Percentiles rank a stretch among this genome's conserved stretches.
Conservation (phyloP, 2,888 invertebrate species). For the Hesperia comma region DNA sequence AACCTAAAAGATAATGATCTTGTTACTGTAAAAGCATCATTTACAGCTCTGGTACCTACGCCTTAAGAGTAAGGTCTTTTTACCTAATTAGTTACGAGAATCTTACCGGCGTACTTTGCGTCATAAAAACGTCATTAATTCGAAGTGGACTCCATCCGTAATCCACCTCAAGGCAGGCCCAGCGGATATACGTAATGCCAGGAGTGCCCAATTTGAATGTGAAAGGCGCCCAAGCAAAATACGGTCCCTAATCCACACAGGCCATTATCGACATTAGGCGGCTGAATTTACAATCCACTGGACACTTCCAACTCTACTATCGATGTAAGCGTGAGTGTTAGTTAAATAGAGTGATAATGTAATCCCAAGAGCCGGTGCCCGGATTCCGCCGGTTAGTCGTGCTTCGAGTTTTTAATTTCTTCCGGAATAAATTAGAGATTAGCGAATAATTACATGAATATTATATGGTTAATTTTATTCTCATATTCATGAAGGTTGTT, state of each 20-base stretch:
- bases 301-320: slow-evolving; percentile 11
- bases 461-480: too few relatives aligned
- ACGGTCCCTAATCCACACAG: slow-evolving; percentile 28
- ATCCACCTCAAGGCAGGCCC: slow-evolving; percentile 26
- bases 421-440: too few relatives aligned
- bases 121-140: not conserved
- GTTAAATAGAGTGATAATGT: slow-evolving; percentile 8
- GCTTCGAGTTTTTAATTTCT: not conserved
- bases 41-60: too few relatives aligned
- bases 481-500: too few relatives aligned
- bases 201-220: slow-evolving; percentile 30
- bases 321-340: not conserved
- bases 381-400: not conserved
- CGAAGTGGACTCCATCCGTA: slow-evolving; percentile 3
- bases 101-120: too few relatives aligned
- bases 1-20: too few relatives aligned
- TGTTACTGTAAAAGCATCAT: too few relatives aligned
- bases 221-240: slow-evolving; percentile 33
- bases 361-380: not conserved
- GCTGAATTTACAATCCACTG: slow-evolving; percentile 27
- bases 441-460: too few relatives aligned
- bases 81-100: not conserved
- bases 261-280: slow-evolving; percentile 34
- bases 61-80: not conserved
- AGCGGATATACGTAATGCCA: slow-evolving; percentile 10